Base-by-base conservation (phyloP, 2,888 invertebrate genomes). In the Mythimna pallens region DNA sequence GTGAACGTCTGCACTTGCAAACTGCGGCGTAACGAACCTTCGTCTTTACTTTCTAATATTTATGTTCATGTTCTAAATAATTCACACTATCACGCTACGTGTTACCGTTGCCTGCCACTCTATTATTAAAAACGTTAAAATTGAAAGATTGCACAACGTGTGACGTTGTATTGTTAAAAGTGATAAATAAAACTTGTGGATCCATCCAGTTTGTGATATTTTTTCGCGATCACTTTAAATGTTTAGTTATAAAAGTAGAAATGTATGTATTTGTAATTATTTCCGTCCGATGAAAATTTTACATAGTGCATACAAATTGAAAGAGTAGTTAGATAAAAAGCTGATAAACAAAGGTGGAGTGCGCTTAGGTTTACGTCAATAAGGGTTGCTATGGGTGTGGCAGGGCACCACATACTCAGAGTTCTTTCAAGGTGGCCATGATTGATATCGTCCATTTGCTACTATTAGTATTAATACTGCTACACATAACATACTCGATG, bases 331-430 rank as follows among this genome's bases (percentile, higher is more conserved):
- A 86, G 89, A 92, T 90, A 91, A 90, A 93, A 91, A 90, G 86
- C 86, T 88, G 91, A 93, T 93, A 94, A 94, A 95, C 94, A 93
- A 93, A 92, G 95, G 95, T 92, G 93, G 91, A 93, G 93, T 91
- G 86, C 83, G 89, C 85, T 89, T 89, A 87, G 89, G 86, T 86
- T 92, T 91, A 89, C 92, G 94, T 94, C 94, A 94, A 92, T 92
- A 91, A 92, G 91, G 91, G 91, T 92, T 89, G 89, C 88, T 89
- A 89, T 81, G 91, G 94, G 94, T 90, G 94, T 88, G 94, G 93
- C 87, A 65, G 77, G 78, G 76, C 80, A 78, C 65, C 69, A 76
- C 77, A 81, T 85, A 78, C 81, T 86, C 80, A 70, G 76, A 83
- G 80, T 82, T 83, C 75, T 87, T 87, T 85, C 83, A 82, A 74